Evolutionary conservation across 2,888 invertebrate species (phyloP), one percentile per base, ranked within the genome.

Genomic region (Temnothorax rugatulus): DNA sequence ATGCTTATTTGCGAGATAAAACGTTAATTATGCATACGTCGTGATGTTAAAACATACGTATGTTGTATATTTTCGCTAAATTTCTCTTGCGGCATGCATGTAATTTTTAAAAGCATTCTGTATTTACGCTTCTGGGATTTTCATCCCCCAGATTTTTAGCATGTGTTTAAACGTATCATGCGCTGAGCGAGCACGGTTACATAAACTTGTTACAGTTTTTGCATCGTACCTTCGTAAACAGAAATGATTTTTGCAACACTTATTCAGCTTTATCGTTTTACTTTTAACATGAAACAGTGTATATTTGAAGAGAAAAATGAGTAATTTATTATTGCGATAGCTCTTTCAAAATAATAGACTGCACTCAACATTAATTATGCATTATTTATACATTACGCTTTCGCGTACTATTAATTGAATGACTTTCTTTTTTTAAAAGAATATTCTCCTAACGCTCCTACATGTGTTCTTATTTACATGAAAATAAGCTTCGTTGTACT

Each of bases 81-180:
- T 68, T 68, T 68, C n/a, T 13, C 15, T 41, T 54, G 29, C 29
- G 29, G 61, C 57, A 44, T 44, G 41, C 29, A 54, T 21, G n/a
- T 44, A 68, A 77, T 44, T 57, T 77, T 68, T 29, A 29, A 21
- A 57, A 77, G 44, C 44, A 21, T 77, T 57, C 15, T 21, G n/a
- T 68, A 77, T 77, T 29, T 44, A 47, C 5, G 68, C 77, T 21
- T 75, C 21, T 68, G 29, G 25, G 9, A 77, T 68, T 44, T 68
- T 38, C 29, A 44, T 68, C 29, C 15, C 29, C 54, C 69, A 68
- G 44, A 68, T 57, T 68, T 68, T 68, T 57, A 44, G 57, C 41
- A 41, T 34, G 25, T 54, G n/a, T 29, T 77, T 77, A 68, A 68
- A 77, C 44, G n/a, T 44, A 77, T 44, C 13, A 68, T 21, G 44